These are phyloP conservation scores for Burhinus bistriatus DNA, from an alignment of 2,113 vertebrate genomes.

Conservation along the genomic window DNA sequence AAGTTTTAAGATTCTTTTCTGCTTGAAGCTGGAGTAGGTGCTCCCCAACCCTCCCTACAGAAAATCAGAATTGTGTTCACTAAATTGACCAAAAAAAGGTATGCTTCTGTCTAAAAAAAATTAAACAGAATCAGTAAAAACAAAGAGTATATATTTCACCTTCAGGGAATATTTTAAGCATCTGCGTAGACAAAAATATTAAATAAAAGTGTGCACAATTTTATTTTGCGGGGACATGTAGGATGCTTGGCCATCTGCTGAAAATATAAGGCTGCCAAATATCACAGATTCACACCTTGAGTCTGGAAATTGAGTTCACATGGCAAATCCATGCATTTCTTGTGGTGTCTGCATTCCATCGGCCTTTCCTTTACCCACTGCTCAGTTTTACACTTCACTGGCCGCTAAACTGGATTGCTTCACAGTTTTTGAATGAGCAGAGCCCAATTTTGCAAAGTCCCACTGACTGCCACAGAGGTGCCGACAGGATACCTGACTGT, in stretches of 20 bases:
- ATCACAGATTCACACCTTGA: constrained; percentile 15
- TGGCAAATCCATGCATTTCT: neutral
- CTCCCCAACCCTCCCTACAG: neutral
- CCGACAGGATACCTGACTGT: neutral
- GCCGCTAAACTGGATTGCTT: neutral
- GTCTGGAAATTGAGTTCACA: neutral
- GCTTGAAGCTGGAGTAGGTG: neutral
- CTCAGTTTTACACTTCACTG: neutral
- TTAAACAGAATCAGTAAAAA: neutral
- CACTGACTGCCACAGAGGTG: neutral
- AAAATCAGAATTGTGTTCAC: neutral
- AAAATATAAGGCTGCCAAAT: neutral
- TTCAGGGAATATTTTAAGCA: neutral
- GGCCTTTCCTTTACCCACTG: neutral
- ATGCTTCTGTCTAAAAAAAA: neutral
- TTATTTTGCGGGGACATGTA: neutral
- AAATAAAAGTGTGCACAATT: neutral
- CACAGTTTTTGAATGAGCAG: neutral
- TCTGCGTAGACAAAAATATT: neutral
- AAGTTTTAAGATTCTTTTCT: neutral
- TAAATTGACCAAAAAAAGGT: neutral
- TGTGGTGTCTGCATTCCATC: neutral
- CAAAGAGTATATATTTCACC: neutral
- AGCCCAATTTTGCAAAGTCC: neutral
- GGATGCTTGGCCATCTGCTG: constrained; percentile 7